Evolutionary conservation across 2,797 vertebrate genomes (phyloP).

Genomic region (Pterois miles): DNA sequence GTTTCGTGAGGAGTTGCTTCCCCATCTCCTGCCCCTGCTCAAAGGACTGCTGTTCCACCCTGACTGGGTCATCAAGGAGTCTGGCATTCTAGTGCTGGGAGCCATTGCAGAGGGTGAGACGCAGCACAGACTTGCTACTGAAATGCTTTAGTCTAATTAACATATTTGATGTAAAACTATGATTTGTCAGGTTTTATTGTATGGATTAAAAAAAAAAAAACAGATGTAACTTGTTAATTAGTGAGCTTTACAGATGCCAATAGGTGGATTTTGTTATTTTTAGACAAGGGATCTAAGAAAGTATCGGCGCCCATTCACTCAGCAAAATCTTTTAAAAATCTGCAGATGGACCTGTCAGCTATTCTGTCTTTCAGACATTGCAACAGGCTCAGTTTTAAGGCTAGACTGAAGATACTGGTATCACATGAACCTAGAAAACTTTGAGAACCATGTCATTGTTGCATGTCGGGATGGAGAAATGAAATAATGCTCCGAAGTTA

Average conservation of each 20-base stretch:
- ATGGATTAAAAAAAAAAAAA: background rate
- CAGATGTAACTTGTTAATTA: background rate
- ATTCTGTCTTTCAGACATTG: background rate
- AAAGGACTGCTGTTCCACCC: constrained; percentile 95
- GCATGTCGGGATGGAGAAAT: no score
- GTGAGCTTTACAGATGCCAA: background rate
- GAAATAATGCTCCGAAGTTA: no score
- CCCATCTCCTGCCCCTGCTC: constrained; percentile 91
- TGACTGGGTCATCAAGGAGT: constrained; percentile 96
- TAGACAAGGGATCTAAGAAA: no score
- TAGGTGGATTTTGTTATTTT: no score
- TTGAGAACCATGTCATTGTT: no score
- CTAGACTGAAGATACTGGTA: no score
- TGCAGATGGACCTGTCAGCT: background rate
- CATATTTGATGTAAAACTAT: background rate
- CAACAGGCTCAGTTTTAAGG: no score
- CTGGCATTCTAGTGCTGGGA: constrained; percentile 92
- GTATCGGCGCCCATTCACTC: no score
- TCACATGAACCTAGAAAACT: no score
- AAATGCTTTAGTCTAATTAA: background rate
- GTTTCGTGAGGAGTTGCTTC: constrained; percentile 91
- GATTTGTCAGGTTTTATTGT: background rate
- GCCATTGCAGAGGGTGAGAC: constrained; percentile 91
- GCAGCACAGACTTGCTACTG: background rate
- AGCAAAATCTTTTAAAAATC: no score